Conservation (phyloP, 2,888 invertebrate genomes). For the Uloborus plumipes region DNA sequence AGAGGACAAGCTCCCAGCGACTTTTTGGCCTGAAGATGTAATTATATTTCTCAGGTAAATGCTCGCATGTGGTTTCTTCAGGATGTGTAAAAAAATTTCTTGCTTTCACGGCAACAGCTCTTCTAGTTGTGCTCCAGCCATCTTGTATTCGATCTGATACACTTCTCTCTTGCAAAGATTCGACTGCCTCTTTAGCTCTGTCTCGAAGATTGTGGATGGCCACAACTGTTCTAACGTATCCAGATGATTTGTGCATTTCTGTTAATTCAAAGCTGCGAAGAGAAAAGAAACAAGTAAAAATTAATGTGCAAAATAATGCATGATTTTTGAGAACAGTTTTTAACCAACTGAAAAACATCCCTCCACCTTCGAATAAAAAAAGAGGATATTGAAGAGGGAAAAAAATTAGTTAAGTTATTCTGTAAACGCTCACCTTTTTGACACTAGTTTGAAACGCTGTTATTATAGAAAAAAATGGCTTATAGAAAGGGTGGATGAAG, state of each 20-base stretch:
- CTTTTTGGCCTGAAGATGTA: slow-evolving; percentile 59
- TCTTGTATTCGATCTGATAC: slow-evolving; percentile 35
- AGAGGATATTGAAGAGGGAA: no score
- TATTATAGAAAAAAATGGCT: no score
- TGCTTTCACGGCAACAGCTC: slow-evolving; percentile 8
- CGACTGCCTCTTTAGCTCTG: slow-evolving; percentile 31
- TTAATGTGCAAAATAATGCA: no score
- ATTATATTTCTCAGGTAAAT: slow-evolving; percentile 31
- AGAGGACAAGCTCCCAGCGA: slow-evolving; percentile 81
- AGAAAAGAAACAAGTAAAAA: no score
- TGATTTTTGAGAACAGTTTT: no score
- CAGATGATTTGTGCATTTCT: slow-evolving; percentile 43
- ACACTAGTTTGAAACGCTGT: no score
- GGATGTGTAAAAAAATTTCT: slow-evolving; percentile 38
- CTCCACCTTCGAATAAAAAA: no score
- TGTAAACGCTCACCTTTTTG: no score
- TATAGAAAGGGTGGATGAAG: no score
- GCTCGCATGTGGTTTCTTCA: slow-evolving; percentile 3
- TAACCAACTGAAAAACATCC: no score
- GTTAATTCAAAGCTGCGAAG: no score
- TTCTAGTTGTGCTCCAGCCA: slow-evolving; percentile 37
- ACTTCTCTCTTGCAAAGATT: slow-evolving; percentile 30
- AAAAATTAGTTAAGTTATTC: no score
- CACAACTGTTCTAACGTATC: slow-evolving; percentile 39
- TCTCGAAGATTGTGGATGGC: slow-evolving; percentile 49